phyloP scores from a whole-genome alignment of 1,140 invertebrate species.

The Aphis gossypii region DNA sequence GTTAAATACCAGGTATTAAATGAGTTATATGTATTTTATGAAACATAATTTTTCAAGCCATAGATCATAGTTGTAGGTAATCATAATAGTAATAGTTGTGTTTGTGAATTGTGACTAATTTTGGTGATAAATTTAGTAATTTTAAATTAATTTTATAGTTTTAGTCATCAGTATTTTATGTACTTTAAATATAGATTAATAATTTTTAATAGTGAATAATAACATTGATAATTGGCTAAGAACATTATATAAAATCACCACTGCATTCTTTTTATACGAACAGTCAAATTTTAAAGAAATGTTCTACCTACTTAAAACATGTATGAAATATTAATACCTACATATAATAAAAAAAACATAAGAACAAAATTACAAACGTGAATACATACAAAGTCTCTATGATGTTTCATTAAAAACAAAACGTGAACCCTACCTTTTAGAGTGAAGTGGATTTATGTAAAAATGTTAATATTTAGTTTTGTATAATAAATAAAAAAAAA shows the following conservation, averaged over 20 bases:
- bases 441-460: not conserved
- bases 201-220: not conserved
- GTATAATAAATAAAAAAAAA: not conserved
- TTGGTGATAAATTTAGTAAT: not conserved
- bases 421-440: not conserved
- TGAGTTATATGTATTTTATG: not conserved
- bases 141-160: not conserved
- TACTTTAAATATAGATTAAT: not conserved
- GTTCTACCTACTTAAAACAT: not conserved
- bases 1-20: not conserved
- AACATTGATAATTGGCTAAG: not conserved
- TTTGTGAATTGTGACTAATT: not conserved
- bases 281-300: not conserved
- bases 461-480: not conserved
- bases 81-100: not conserved
- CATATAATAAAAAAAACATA: constrained; percentile 18
- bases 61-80: not conserved
- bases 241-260: not conserved
- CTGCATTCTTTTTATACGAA: not conserved
- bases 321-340: not conserved
- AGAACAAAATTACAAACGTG: constrained; percentile 20
- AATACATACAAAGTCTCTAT: not conserved
- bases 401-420: constrained; percentile 33
- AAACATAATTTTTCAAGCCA: not conserved
- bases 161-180: constrained; percentile 5